phyloP scores from a whole-genome alignment of 2,888 invertebrate genomes.

The Dascillus cervinus region DNA sequence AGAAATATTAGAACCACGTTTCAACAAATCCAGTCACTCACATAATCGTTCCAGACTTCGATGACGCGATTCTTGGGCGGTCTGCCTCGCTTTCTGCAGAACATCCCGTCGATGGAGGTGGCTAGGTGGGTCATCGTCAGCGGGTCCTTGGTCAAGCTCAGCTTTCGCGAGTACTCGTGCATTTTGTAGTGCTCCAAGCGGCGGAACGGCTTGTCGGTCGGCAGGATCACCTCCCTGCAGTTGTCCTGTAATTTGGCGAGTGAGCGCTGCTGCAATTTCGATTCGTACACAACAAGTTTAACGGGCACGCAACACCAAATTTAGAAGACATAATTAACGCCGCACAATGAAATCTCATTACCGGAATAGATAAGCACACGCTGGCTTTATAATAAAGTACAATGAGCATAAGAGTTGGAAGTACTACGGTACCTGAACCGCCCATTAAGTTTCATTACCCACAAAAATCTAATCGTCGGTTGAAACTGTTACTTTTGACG shows the following conservation, averaged over 20 bases:
- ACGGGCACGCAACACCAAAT: no score
- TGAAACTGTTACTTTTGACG: no score
- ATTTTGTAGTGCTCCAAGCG: constrained; percentile 81
- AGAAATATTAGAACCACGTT: constrained; percentile 7
- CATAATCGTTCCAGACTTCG: constrained; percentile 82
- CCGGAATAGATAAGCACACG: no score
- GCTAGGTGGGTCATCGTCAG: constrained; percentile 50
- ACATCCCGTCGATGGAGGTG: constrained; percentile 83
- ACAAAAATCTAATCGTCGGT: no score
- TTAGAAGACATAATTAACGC: no score
- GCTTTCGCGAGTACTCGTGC: constrained; percentile 49
- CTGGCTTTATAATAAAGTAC: no score
- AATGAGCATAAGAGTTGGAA: no score
- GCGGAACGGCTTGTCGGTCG: constrained; percentile 70
- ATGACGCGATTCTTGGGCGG: constrained; percentile 96
- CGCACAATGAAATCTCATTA: no score
- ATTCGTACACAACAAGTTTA: no score
- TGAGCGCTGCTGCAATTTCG: no score
- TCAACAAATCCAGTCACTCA: constrained; percentile 41
- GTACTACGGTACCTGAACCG: no score
- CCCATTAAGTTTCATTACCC: no score
- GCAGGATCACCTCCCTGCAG: constrained; percentile 69
- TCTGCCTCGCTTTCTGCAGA: constrained; percentile 84
- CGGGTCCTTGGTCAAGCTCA: constrained; percentile 41
- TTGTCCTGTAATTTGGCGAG: constrained; percentile 68